Base-by-base conservation (phyloP, 2,797 vertebrate species). In the Loris lydekkerianus region DNA sequence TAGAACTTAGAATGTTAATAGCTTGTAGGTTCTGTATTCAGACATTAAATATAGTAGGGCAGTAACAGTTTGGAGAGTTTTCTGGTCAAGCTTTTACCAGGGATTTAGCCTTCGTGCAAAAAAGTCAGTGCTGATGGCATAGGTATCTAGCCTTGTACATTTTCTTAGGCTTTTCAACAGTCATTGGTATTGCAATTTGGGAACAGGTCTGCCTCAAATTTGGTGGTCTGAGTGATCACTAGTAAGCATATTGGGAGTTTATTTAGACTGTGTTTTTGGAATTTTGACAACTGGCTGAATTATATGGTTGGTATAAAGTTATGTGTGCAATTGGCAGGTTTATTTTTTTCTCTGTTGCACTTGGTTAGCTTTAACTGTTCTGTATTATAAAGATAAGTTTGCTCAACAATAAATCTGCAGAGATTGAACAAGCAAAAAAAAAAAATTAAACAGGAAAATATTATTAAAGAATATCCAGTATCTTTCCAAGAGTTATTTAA, bases 391-490 rank as follows among this genome's bases (percentile, higher is more conserved):
- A 96, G 94, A 96, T 83, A 96, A 98, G 82, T 93, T 97, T 98
- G 73, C 94, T 97, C 91, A 96, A 94, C 90, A 98, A 98, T 98
- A 98, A 98, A 98, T 96, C 95, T 98, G 94, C 93, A 98, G 96
- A 97, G 97, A 95, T 95, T 97, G 96, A 97, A 97, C 69, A 0
- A 76, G 97, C 88, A 96, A 84, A 34, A 34, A 84, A 34, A 34
- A 34, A 34, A 2, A 34, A 34, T 34, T 34, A 58, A 58, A 58
- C 56, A 58, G 56, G 56, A 58, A 58, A 58, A 58, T 14, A 58
- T 18, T 43, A 43, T 43, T 5, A 43, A 43, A 43, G 43, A 43
- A 7, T 43, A 43, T 5, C 43, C 58, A 60, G 15, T 60, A 60
- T 25, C 2, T 25, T 60, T 8, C 58, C 23, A 23, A 20, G 7